phyloP scores from a whole-genome alignment of 2,797 vertebrate species.

The Pseudomugil gertrudae region DNA sequence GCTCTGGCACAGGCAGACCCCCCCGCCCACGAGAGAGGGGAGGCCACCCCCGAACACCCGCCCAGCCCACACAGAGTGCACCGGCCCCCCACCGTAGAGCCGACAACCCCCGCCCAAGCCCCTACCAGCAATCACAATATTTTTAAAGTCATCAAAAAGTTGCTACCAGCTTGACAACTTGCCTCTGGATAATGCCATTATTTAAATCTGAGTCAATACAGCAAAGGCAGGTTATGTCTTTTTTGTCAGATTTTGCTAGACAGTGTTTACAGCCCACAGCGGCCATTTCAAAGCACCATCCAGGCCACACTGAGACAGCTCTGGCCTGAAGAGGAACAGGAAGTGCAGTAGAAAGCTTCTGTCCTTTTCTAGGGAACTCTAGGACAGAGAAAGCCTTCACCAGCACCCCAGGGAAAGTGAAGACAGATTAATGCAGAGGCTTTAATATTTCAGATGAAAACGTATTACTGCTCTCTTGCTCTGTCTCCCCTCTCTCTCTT shows the following conservation, averaged over 20 bases:
- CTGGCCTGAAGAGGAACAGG: slow-evolving; percentile 37
- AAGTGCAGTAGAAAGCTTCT: slow-evolving; percentile 59
- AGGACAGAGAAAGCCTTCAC: slow-evolving; percentile 73
- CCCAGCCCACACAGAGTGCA: too few species aligned
- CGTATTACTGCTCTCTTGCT: slow-evolving; percentile 75
- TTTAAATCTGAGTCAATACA: not conserved
- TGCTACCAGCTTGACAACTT: not conserved
- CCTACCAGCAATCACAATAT: not conserved
- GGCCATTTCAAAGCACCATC: slow-evolving; percentile 50
- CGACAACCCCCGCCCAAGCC: too few species aligned
- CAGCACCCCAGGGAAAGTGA: slow-evolving; percentile 71
- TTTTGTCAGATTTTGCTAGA: slow-evolving; percentile 9
- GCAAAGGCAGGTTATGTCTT: not conserved
- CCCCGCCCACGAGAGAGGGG: too few species aligned
- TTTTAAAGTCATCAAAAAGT: not conserved
- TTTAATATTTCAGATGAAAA: slow-evolving; percentile 86
- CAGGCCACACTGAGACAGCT: slow-evolving; percentile 36
- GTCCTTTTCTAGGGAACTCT: slow-evolving; percentile 72
- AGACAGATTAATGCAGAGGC: slow-evolving; percentile 83
- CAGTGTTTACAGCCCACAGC: slow-evolving; percentile 9
- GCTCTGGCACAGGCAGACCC: too few species aligned
- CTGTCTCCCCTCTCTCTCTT: slow-evolving; percentile 28
- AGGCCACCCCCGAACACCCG: too few species aligned
- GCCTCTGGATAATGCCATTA: not conserved
- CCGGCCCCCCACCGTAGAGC: too few species aligned